phyloP scores from a whole-genome alignment of 2,797 vertebrate genomes.

The Microchirus variegatus region DNA sequence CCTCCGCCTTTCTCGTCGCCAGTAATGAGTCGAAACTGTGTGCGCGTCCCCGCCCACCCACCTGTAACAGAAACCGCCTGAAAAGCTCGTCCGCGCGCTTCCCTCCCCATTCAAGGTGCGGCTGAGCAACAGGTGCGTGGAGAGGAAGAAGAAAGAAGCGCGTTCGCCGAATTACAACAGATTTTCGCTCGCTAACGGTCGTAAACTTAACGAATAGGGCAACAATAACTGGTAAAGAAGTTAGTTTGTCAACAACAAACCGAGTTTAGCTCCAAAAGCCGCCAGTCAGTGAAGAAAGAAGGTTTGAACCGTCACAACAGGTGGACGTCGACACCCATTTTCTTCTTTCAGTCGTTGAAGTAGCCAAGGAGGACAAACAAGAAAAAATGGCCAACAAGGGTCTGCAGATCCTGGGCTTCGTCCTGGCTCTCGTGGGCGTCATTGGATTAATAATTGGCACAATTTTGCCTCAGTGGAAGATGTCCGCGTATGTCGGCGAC shows the following conservation, averaged over 20 bases:
- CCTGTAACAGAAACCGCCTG: slow-evolving; percentile 61
- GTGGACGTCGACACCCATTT: slow-evolving; percentile 35
- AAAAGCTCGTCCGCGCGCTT: slow-evolving; percentile 69
- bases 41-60: slow-evolving; percentile 75
- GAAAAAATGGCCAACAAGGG: slow-evolving; percentile 87
- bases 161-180: background rate
- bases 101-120: slow-evolving; percentile 70
- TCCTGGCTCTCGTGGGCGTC: slow-evolving; percentile 82
- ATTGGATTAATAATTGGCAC: slow-evolving; percentile 86
- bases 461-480: slow-evolving; percentile 90
- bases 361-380: slow-evolving; percentile 6
- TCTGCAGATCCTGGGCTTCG: slow-evolving; percentile 88
- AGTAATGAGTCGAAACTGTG: slow-evolving; percentile 74
- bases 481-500: slow-evolving; percentile 88
- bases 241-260: background rate
- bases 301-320: slow-evolving; percentile 24
- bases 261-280: background rate
- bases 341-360: slow-evolving; percentile 9
- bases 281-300: background rate
- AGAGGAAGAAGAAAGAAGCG: background rate
- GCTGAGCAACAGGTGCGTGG: slow-evolving; percentile 73
- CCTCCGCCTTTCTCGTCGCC: slow-evolving; percentile 40
- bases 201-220: background rate
- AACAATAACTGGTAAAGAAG: background rate
- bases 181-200: background rate